These are phyloP conservation scores for Cochlearius cochlearius DNA, from an alignment of 2,113 vertebrate genomes.

Conservation along the genomic window DNA sequence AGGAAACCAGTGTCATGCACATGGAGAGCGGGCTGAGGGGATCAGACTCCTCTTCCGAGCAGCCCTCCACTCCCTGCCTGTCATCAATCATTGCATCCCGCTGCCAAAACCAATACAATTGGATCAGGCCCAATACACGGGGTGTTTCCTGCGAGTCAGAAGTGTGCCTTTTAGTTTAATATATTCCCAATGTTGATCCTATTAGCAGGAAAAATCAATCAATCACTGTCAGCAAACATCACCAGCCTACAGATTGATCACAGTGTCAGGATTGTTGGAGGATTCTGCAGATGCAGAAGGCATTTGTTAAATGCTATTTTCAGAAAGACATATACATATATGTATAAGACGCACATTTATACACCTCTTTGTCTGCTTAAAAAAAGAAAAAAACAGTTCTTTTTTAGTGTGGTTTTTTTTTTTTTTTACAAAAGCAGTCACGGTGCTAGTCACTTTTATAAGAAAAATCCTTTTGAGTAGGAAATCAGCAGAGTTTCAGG, in stretches of 20 bases:
- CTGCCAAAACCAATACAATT: slow-evolving; percentile 61
- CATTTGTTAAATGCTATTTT: slow-evolving; percentile 39
- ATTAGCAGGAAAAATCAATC: slow-evolving; percentile 71
- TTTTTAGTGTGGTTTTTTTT: not conserved
- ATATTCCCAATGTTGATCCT: slow-evolving; percentile 53
- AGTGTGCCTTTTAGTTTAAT: slow-evolving; percentile 51
- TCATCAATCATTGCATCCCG: slow-evolving; percentile 75
- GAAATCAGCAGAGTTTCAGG: not conserved
- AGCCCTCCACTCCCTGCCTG: not conserved
- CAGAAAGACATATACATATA: slow-evolving; percentile 53
- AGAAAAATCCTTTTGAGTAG: not conserved
- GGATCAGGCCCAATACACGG: not conserved
- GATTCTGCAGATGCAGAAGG: slow-evolving; percentile 20
- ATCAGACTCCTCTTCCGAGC: not conserved
- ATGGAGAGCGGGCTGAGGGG: not conserved
- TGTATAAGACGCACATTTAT: slow-evolving; percentile 37
- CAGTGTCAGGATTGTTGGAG: slow-evolving; percentile 6
- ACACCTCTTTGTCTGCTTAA: slow-evolving; percentile 44
- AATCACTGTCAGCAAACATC: slow-evolving; percentile 75
- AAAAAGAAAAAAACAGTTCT: not conserved
- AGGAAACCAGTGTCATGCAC: slow-evolving; percentile 10
- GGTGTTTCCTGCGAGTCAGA: slow-evolving; percentile 42
- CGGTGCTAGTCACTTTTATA: not conserved
- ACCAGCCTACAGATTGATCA: slow-evolving; percentile 31
- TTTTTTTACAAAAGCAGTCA: not conserved